These are phyloP conservation scores for Mimas tiliae DNA, from an alignment of 2,888 invertebrate species.

Conservation along the genomic window DNA sequence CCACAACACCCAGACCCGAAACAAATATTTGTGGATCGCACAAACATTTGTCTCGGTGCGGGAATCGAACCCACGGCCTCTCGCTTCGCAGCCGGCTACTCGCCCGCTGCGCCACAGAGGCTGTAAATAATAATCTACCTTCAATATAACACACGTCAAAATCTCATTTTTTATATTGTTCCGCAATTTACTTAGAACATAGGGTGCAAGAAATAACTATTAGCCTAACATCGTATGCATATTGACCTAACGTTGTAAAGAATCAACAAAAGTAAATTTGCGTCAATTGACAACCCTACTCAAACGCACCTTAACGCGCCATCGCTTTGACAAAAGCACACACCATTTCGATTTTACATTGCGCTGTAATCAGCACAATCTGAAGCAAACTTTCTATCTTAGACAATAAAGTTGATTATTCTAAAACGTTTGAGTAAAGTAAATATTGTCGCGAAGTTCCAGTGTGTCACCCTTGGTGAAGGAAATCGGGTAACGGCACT, in stretches of 20 bases:
- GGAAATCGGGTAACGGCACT: slow-evolving; percentile 62
- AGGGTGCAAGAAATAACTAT: not conserved
- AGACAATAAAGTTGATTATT: slow-evolving; percentile 9
- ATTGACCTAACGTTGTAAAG: slow-evolving; percentile 1
- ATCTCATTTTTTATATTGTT: no score
- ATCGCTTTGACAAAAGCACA: slow-evolving; percentile 30
- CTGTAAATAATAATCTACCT: no score
- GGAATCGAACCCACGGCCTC: no score
- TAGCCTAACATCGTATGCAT: not conserved
- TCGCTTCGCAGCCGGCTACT: no score
- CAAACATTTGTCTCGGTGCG: no score
- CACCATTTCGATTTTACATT: slow-evolving; percentile 24
- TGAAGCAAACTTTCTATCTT: not conserved
- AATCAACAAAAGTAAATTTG: slow-evolving; percentile 11
- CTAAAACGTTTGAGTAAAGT: slow-evolving; percentile 19
- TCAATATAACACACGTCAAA: no score
- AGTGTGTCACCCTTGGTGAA: slow-evolving; percentile 50
- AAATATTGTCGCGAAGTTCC: slow-evolving; percentile 38
- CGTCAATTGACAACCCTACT: slow-evolving; percentile 22
- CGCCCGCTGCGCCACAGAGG: no score
- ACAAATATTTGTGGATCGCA: no score
- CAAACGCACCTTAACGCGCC: slow-evolving; percentile 40
- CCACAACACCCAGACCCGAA: no score
- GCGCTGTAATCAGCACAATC: not conserved
- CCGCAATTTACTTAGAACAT: no score